Conservation (phyloP, 2,888 invertebrate species). For the Hofmannophila pseudospretella region DNA sequence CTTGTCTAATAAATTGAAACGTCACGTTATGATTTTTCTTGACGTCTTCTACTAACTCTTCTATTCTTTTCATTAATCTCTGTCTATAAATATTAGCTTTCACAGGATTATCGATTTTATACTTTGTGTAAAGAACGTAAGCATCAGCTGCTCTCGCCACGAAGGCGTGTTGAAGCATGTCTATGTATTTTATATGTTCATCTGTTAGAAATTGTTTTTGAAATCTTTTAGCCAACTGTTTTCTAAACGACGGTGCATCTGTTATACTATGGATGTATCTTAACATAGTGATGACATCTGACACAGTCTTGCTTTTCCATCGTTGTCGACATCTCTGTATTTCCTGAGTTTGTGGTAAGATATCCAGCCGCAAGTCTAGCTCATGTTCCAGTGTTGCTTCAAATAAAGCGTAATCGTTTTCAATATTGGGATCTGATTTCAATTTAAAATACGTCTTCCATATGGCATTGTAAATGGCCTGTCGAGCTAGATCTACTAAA, state of each 20-base stretch:
- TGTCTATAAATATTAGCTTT: slow-evolving; percentile 41
- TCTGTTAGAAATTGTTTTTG: slow-evolving; percentile 20
- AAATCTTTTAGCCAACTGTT: slow-evolving; percentile 24
- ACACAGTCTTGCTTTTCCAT: slow-evolving; percentile 32
- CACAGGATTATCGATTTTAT: slow-evolving; percentile 33
- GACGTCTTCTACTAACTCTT: slow-evolving; percentile 32
- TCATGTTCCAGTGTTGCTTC: slow-evolving; percentile 40
- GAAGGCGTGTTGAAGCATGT: slow-evolving; percentile 20
- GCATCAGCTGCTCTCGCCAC: slow-evolving; percentile 35
- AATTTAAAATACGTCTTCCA: slow-evolving; percentile 35
- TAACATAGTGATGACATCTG: slow-evolving; percentile 22
- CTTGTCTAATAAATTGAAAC: slow-evolving; percentile 25
- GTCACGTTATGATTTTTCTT: slow-evolving; percentile 31
- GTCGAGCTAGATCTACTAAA: slow-evolving; percentile 28
- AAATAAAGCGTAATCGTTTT: slow-evolving; percentile 34
- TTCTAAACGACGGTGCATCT: slow-evolving; percentile 28
- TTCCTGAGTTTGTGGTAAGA: slow-evolving; percentile 37
- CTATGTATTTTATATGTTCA: slow-evolving; percentile 16
- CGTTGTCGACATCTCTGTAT: slow-evolving; percentile 22
- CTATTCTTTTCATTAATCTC: slow-evolving; percentile 33
- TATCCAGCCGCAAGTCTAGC: slow-evolving; percentile 39
- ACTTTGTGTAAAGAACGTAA: slow-evolving; percentile 38
- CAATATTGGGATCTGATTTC: slow-evolving; percentile 31
- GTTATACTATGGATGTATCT: slow-evolving; percentile 21
- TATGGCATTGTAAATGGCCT: slow-evolving; percentile 34